These are phyloP conservation scores for Beris chalybata DNA, from an alignment of 2,888 invertebrate species.

Conservation along the genomic window DNA sequence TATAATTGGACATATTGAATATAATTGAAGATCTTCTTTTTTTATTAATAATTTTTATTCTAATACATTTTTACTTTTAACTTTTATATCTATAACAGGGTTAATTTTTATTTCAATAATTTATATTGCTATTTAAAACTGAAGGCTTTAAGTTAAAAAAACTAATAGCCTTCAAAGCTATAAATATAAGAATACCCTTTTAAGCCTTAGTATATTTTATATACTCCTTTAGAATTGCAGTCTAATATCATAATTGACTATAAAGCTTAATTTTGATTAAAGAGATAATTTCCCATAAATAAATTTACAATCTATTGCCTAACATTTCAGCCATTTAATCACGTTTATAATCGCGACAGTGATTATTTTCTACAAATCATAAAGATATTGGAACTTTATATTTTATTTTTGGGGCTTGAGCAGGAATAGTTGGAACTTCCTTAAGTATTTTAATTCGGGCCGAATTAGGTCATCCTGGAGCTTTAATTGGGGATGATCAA, in stretches of 20 bases:
- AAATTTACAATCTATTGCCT: slow-evolving; percentile 70
- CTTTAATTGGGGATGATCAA: slow-evolving; percentile 72
- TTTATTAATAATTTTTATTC: slow-evolving; percentile 50
- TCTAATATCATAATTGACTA: slow-evolving; percentile 64
- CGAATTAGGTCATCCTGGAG: slow-evolving; percentile 69
- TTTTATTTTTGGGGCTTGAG: slow-evolving; percentile 68
- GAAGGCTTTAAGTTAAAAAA: slow-evolving; percentile 64
- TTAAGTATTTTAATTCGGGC: slow-evolving; percentile 50
- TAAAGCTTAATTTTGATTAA: slow-evolving; percentile 59
- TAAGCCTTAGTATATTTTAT: slow-evolving; percentile 61
- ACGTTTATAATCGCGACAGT: slow-evolving; percentile 68
- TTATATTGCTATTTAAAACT: slow-evolving; percentile 43
- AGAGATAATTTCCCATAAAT: slow-evolving; percentile 60
- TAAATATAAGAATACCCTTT: slow-evolving; percentile 58
- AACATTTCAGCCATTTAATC: slow-evolving; percentile 62
- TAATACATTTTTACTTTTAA: slow-evolving; percentile 44
- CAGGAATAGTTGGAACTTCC: slow-evolving; percentile 70
- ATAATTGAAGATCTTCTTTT: slow-evolving; percentile 51
- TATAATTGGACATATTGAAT: slow-evolving; percentile 56
- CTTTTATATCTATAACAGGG: slow-evolving; percentile 47
- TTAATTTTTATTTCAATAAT: slow-evolving; percentile 46
- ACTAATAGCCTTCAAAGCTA: slow-evolving; percentile 68
- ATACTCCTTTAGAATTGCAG: slow-evolving; percentile 63
- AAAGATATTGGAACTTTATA: slow-evolving; percentile 77
- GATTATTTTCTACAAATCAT: slow-evolving; percentile 72